Conservation (phyloP, 1,140 invertebrate species). For the Cyclina sinensis region DNA sequence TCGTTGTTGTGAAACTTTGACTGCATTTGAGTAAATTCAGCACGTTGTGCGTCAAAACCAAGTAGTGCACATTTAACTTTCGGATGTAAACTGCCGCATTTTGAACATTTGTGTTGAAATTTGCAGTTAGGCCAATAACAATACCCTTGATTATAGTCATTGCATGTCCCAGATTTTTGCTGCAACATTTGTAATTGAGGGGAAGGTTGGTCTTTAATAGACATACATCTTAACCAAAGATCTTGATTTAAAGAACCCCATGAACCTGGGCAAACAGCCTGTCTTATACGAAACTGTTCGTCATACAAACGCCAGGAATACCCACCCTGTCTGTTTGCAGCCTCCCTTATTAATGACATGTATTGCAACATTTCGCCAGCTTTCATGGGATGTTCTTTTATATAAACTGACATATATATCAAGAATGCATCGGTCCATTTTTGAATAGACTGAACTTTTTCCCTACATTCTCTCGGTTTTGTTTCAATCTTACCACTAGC, state of each 20-base stretch:
- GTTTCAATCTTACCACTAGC: slow-evolving; percentile 38
- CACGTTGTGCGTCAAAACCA: too few relatives aligned
- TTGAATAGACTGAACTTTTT: slow-evolving; percentile 49
- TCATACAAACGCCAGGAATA: slow-evolving; percentile 24
- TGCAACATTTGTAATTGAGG: not conserved
- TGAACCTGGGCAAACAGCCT: not conserved
- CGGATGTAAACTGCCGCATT: not conserved
- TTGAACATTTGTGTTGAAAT: not conserved
- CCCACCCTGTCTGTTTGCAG: not conserved
- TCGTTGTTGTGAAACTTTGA: not conserved
- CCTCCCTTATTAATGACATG: slow-evolving; percentile 16
- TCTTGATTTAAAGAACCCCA: not conserved
- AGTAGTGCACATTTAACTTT: not conserved
- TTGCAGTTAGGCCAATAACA: slow-evolving; percentile 5
- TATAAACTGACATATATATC: slow-evolving; percentile 50
- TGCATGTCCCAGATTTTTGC: not conserved
- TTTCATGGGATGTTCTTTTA: not conserved
- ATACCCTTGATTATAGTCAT: slow-evolving; percentile 6
- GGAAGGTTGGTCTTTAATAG: too few relatives aligned
- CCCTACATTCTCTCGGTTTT: slow-evolving; percentile 14
- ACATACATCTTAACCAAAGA: not conserved
- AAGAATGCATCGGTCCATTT: slow-evolving; percentile 65
- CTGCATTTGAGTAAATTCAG: too few relatives aligned
- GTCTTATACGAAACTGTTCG: slow-evolving; percentile 13
- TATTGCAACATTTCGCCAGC: not conserved